Percentiles rank a stretch among this genome's conserved stretches.
These are phyloP conservation scores for Drosophila subpulchrella DNA, from an alignment of 1,140 invertebrate genomes.

Conservation along the genomic window DNA sequence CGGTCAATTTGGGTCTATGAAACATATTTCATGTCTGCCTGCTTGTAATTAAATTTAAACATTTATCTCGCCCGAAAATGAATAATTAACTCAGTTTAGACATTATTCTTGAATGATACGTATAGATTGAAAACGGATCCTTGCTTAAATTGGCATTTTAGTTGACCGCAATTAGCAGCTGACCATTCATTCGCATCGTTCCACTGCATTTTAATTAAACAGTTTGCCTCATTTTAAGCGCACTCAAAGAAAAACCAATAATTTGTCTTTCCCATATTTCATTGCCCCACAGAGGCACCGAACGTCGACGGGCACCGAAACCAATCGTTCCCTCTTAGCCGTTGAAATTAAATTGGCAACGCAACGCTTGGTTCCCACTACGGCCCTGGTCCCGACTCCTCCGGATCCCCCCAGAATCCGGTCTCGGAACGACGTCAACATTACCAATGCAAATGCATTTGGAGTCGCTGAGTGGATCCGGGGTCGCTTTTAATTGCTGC, in stretches of 20 bases:
- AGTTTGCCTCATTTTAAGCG: conserved; percentile 63
- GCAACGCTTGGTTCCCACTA: conserved; percentile 17
- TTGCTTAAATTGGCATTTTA: not conserved
- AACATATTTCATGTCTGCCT: conserved; percentile 32
- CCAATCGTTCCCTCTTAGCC: conserved; percentile 12
- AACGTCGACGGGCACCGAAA: not conserved
- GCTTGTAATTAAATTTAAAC: conserved; percentile 48
- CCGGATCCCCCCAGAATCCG: not conserved
- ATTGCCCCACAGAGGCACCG: conserved; percentile 23
- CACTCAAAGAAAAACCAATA: conserved; percentile 76
- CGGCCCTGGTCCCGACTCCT: not conserved
- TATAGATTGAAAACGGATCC: not conserved
- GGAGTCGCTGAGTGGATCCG: conserved; percentile 28
- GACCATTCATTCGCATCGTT: conserved; percentile 52
- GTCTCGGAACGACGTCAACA: conserved; percentile 47
- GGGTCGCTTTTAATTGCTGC: conserved; percentile 58
- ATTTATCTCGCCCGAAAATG: conserved; percentile 34
- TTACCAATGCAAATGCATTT: conserved; percentile 79
- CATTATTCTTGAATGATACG: not conserved
- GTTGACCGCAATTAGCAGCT: conserved; percentile 41
- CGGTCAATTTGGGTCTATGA: not conserved
- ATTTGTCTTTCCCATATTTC: conserved; percentile 79
- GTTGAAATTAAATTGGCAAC: conserved; percentile 63
- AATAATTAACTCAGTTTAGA: conserved; percentile 30
- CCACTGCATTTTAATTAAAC: conserved; percentile 78